Evolutionary conservation across 2,888 invertebrate species (phyloP).

Genomic region (Parnassius glacialis): DNA sequence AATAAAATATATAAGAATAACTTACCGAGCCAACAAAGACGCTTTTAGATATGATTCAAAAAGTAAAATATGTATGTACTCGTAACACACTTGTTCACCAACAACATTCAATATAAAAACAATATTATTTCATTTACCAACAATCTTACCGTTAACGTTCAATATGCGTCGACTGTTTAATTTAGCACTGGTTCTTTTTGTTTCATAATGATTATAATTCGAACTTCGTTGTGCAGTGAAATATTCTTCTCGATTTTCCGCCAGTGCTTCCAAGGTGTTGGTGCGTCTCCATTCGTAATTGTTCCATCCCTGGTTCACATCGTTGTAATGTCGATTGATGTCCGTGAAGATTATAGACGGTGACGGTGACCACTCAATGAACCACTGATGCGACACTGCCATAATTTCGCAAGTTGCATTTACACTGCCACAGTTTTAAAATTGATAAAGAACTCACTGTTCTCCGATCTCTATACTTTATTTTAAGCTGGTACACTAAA

Average conservation of each 20-base stretch:
- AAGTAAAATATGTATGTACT: too few relatives aligned
- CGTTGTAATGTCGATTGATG: constrained; percentile 55
- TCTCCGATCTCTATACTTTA: background rate
- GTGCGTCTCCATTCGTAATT: constrained; percentile 27
- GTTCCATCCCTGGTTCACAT: constrained; percentile 52
- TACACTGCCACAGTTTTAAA: constrained; percentile 10
- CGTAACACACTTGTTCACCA: too few relatives aligned
- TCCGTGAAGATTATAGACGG: constrained; percentile 61
- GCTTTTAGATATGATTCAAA: too few relatives aligned
- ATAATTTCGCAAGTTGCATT: constrained; percentile 39
- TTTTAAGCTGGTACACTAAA: background rate
- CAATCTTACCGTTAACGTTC: constrained; percentile 11
- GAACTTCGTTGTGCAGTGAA: too few relatives aligned
- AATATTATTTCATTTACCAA: background rate
- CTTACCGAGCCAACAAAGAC: too few relatives aligned
- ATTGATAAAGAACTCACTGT: background rate
- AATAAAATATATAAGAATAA: too few relatives aligned
- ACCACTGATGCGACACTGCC: constrained; percentile 77
- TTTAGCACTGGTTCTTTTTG: background rate
- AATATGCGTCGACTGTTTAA: constrained; percentile 4
- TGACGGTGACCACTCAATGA: constrained; percentile 66
- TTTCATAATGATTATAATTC: constrained; percentile 1
- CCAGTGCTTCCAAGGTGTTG: constrained; percentile 19
- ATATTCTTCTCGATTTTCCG: constrained; percentile 2
- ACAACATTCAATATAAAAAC: too few relatives aligned